Conservation (phyloP, 2,888 invertebrate species). For the Lycophotia porphyrea region DNA sequence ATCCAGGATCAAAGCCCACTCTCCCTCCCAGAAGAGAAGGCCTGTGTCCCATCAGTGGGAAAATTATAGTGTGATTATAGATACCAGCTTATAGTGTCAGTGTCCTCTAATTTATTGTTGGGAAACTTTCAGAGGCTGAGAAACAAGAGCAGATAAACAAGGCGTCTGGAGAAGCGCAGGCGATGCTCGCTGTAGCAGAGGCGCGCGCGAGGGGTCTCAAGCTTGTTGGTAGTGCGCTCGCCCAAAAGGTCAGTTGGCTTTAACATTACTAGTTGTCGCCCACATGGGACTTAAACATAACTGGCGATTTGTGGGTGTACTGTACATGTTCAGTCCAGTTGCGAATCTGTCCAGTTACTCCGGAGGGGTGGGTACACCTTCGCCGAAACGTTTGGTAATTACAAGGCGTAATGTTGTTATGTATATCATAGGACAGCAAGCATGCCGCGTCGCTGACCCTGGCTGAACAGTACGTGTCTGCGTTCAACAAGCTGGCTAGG, state of each 20-base stretch:
- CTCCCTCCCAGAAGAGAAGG: not conserved
- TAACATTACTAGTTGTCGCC: too few species aligned
- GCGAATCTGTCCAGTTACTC: too few species aligned
- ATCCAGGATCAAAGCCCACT: too few species aligned
- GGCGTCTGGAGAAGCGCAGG: constrained; percentile 97
- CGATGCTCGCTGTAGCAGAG: constrained; percentile 96
- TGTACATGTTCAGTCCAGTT: too few species aligned
- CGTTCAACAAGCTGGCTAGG: constrained; percentile 98
- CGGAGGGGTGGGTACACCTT: not conserved
- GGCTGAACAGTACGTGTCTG: constrained; percentile 98
- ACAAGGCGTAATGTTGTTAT: not conserved
- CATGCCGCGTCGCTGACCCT: constrained; percentile 97
- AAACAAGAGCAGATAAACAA: constrained; percentile 98
- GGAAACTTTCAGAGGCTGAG: constrained; percentile 98
- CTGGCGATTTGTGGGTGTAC: too few species aligned
- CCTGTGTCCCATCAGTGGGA: not conserved
- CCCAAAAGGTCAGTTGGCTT: constrained; percentile 70
- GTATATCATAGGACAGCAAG: constrained; percentile 92
- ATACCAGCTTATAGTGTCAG: too few species aligned
- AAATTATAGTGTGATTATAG: too few species aligned
- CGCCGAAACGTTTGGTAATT: not conserved
- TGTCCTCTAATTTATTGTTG: too few species aligned
- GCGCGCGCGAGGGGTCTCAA: constrained; percentile 96
- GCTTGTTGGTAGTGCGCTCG: constrained; percentile 92
- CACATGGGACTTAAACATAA: too few species aligned